A percentile compares a stretch with the other conserved stretches of the same genome.
These are phyloP conservation scores for Diplosoma virens DNA, from an alignment of 23 tunicate species.

Conservation along the genomic window DNA sequence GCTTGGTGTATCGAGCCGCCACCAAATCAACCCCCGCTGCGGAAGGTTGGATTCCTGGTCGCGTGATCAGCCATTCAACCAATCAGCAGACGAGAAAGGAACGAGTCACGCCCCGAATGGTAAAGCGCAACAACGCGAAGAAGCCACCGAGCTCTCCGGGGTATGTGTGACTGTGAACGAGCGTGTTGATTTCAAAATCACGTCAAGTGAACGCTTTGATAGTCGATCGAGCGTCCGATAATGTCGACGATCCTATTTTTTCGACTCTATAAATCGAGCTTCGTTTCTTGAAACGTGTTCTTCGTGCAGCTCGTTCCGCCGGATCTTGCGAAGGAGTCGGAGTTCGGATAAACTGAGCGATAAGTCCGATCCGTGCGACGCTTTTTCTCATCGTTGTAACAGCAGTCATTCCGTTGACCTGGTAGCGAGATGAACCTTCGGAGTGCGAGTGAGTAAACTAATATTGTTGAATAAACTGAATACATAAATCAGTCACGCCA, in stretches of 20 bases:
- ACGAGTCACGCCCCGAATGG: constrained; percentile 47
- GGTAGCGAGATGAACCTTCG: not conserved
- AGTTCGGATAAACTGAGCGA: constrained; percentile 49
- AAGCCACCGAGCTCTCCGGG: constrained; percentile 12
- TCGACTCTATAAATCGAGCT: not conserved
- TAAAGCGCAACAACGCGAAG: constrained; percentile 37
- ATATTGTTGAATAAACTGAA: too few species aligned
- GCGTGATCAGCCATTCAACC: constrained; percentile 53
- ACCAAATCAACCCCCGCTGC: constrained; percentile 59
- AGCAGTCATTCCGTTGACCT: not conserved
- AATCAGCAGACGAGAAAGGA: not conserved
- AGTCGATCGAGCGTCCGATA: not conserved
- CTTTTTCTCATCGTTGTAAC: not conserved
- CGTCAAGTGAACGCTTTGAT: too few species aligned
- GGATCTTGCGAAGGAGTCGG: constrained; percentile 44
- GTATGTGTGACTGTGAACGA: not conserved
- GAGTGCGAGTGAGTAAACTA: too few species aligned
- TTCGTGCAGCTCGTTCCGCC: constrained; percentile 24
- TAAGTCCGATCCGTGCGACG: constrained; percentile 21
- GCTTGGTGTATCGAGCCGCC: constrained; percentile 72
- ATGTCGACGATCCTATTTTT: not conserved
- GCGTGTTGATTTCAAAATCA: not conserved
- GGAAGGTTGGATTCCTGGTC: constrained; percentile 93
- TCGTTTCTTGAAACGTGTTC: not conserved
- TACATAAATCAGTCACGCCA: too few species aligned